These are phyloP conservation scores for Calypte anna DNA, from an alignment of 2,113 vertebrate species.

Conservation along the genomic window DNA sequence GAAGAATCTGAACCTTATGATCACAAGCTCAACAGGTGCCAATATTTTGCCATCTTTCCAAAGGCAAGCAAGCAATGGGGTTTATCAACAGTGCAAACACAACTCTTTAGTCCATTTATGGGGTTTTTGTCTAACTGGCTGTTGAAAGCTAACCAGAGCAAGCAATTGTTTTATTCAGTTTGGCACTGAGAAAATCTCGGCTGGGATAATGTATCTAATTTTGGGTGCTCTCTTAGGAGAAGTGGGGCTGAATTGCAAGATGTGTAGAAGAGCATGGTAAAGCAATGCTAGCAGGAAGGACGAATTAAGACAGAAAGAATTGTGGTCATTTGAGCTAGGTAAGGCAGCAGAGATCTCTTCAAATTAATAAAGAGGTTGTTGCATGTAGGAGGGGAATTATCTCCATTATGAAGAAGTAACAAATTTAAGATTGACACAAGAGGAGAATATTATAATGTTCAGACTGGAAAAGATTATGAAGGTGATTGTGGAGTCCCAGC, in stretches of 20 bases:
- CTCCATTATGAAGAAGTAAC: neutral
- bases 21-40: neutral
- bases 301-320: neutral
- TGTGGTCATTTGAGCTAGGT: neutral
- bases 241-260: neutral
- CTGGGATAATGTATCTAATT: neutral
- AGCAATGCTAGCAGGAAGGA: neutral
- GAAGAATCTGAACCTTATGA: neutral
- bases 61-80: neutral
- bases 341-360: neutral
- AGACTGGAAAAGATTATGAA: neutral
- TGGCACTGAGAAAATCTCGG: neutral
- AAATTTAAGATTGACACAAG: neutral
- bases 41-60: neutral
- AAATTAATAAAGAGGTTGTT: neutral
- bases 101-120: neutral
- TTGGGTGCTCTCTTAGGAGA: neutral
- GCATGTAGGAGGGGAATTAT: neutral
- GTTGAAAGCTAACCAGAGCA: neutral
- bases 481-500: neutral
- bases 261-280: neutral
- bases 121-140: neutral
- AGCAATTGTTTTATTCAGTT: neutral
- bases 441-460: neutral
- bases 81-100: neutral